Base-by-base conservation (phyloP, 2,797 vertebrate species). In the Micromesistius poutassou region DNA sequence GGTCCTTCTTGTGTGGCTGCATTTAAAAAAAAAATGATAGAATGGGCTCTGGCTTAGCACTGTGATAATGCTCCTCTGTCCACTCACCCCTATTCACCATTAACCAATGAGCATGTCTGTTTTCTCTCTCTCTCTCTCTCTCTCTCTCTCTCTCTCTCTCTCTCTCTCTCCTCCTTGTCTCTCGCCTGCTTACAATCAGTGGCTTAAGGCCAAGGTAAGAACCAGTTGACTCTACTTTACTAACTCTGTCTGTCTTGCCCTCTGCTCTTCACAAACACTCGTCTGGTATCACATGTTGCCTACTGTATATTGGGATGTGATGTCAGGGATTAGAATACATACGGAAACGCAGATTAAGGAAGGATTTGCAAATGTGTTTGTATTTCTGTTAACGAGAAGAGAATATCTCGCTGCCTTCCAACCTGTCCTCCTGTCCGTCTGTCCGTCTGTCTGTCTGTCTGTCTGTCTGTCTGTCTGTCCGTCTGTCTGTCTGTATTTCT, bases 141-240 rank as follows among this genome's bases (percentile, higher is more conserved):
- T n/a, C n/a, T n/a, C n/a, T n/a, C n/a, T n/a, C n/a, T n/a, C n/a
- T n/a, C n/a, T 94, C 94, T 88, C 92, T 95, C 95, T 95, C 94
- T 90, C 94, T 93, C 93, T 90, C 94, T 93, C 94, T 80, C 87
- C 90, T 95, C 95, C 94, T 93, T 90, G 94, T 93, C 94, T 80
- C 87, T 88, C 92, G 90, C 91, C 95, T 95, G 95, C 96, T 95
- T 96, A 94, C 96, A 83, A 93, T 96, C 96, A 99, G 98, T 99
- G 98, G 98, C 98, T 99, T 95, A 99, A 99, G 94, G 97, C 98
- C 94, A 99, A 99, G 97, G 97, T 99, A 98, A 98, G 95, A 87
- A 62, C 88, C 93, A 85, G n/a, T 78, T 91, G 95, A 93, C 84
- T 93, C 88, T 80, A 91, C 79, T 89, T 92, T 91, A 90, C 91